phyloP scores from a whole-genome alignment of 2,113 vertebrate species.

The Glareola pratincola region DNA sequence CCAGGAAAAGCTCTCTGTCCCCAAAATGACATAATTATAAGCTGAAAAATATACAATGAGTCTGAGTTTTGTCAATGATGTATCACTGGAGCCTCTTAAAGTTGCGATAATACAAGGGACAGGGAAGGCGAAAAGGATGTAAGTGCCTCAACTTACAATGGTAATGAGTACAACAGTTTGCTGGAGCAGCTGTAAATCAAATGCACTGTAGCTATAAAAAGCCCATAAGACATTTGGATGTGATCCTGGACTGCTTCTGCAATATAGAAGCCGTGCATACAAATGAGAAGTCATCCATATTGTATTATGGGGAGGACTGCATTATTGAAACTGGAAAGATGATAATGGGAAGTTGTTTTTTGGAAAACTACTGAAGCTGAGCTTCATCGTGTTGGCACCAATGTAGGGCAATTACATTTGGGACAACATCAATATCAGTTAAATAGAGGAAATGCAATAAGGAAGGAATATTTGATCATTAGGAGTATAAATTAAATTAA shows the following conservation, averaged over 20 bases:
- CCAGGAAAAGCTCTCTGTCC: not conserved
- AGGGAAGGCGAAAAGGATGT: slow-evolving; percentile 39
- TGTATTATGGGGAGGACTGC: not conserved
- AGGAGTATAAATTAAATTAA: slow-evolving; percentile 31
- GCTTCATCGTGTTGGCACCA: not conserved
- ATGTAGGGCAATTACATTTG: not conserved
- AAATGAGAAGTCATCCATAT: slow-evolving; percentile 14
- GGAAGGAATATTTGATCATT: slow-evolving; percentile 17
- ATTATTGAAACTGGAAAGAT: not conserved
- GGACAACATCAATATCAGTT: slow-evolving; percentile 14
- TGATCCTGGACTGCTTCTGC: slow-evolving; percentile 22
- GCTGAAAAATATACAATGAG: not conserved
- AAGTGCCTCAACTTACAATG: slow-evolving; percentile 44
- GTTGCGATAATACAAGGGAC: slow-evolving; percentile 27
- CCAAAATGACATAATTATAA: slow-evolving; percentile 24
- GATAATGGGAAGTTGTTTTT: not conserved
- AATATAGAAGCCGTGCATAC: slow-evolving; percentile 13
- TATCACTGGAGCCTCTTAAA: slow-evolving; percentile 58
- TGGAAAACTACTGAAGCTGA: slow-evolving; percentile 22
- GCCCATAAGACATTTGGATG: slow-evolving; percentile 50
- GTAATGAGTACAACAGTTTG: slow-evolving; percentile 69
- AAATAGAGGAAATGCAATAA: slow-evolving; percentile 18
- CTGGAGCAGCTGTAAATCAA: slow-evolving; percentile 71
- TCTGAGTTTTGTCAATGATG: slow-evolving; percentile 50
- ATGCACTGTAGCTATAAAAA: slow-evolving; percentile 63